Evolutionary conservation across 2,113 vertebrate species (phyloP).

Genomic region (Notothenia coriiceps): DNA sequence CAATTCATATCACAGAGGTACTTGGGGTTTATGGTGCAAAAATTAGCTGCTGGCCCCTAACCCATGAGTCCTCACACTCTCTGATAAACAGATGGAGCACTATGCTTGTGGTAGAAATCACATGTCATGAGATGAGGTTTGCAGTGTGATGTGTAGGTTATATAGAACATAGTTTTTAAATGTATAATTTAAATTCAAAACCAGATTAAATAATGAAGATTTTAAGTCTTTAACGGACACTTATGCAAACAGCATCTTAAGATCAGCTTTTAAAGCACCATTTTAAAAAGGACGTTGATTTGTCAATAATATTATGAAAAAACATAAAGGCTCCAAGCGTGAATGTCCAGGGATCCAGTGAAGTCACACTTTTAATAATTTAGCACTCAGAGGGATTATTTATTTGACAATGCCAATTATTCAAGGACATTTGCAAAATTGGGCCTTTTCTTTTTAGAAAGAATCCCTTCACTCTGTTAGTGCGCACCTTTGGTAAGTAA

Average conservation of each 20-base stretch:
- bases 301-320: neutral
- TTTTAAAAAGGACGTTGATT: neutral
- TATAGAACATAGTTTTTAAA: neutral
- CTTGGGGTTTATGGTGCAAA: neutral
- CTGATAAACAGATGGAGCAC: neutral
- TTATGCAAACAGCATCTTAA: neutral
- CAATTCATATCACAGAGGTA: neutral
- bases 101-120: neutral
- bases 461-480: neutral
- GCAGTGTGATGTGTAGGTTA: neutral
- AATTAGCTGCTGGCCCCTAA: neutral
- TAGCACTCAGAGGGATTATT: neutral
- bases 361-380: too few species aligned
- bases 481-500: conserved; percentile 49
- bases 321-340: neutral
- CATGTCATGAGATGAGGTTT: neutral
- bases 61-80: neutral
- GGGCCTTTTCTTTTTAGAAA: neutral
- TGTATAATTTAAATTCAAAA: neutral
- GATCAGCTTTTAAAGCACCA: neutral
- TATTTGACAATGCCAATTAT: neutral
- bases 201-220: neutral
- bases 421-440: neutral
- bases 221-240: neutral
- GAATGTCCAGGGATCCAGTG: too few species aligned